Evolutionary conservation across 2,888 invertebrate species (phyloP).

Genomic region (Eugnorisma glareosa): DNA sequence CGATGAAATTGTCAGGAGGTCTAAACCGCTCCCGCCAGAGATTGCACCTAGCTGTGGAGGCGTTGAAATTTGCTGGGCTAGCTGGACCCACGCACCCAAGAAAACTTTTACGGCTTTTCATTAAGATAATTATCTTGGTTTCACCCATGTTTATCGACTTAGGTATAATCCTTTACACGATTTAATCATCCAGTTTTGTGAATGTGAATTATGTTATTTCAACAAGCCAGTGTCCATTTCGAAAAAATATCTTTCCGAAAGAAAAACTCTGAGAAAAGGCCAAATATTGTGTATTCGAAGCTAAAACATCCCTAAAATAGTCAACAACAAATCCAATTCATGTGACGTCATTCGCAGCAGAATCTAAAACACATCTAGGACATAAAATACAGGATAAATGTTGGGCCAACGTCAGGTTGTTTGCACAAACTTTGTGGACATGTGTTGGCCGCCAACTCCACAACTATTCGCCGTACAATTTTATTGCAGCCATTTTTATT

Average conservation of each 20-base stretch:
- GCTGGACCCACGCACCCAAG: too few relatives aligned
- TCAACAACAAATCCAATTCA: conserved; percentile 25
- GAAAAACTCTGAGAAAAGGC: not conserved
- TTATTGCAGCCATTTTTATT: conserved; percentile 53
- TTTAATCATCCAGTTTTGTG: too few relatives aligned
- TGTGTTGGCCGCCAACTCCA: conserved; percentile 41
- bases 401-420: conserved; percentile 31
- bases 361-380: conserved; percentile 38
- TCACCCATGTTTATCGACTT: not conserved
- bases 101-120: too few relatives aligned
- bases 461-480: conserved; percentile 46
- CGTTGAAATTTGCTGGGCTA: too few relatives aligned
- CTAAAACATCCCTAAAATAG: conserved; percentile 21
- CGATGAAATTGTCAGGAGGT: too few relatives aligned
- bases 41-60: too few relatives aligned
- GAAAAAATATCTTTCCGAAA: not conserved
- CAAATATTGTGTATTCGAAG: not conserved
- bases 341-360: conserved; percentile 17
- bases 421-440: conserved; percentile 41
- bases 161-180: too few relatives aligned
- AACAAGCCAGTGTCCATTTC: not conserved
- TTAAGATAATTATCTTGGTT: too few relatives aligned
- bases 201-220: not conserved
- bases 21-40: too few relatives aligned
- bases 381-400: conserved; percentile 46